Conservation (phyloP, 2,113 vertebrate genomes). For the Corydoras maculifer region DNA sequence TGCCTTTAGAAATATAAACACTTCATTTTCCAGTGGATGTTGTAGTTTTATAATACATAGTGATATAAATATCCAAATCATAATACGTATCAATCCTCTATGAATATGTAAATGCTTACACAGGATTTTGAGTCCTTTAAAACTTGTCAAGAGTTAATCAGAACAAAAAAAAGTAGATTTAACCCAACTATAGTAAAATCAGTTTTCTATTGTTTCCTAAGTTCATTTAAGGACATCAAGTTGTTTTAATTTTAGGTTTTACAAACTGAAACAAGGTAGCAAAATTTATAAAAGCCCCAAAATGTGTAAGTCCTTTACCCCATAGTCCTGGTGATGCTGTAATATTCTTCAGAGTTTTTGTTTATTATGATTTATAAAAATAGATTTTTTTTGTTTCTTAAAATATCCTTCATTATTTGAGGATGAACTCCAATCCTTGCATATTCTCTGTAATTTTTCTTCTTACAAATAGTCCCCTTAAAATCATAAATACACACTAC, state of each 20-base stretch:
- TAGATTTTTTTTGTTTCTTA: conserved; percentile 66
- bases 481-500: conserved; percentile 67
- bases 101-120: conserved; percentile 70
- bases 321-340: conserved; percentile 37
- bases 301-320: conserved; percentile 45
- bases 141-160: conserved; percentile 64
- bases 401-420: conserved; percentile 69
- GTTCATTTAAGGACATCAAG: conserved; percentile 51
- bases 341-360: not conserved
- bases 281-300: conserved; percentile 66
- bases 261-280: conserved; percentile 60
- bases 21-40: conserved; percentile 68
- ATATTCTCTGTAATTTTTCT: conserved; percentile 64
- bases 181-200: conserved; percentile 58
- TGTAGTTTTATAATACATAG: conserved; percentile 65
- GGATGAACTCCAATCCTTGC: conserved; percentile 50
- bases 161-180: conserved; percentile 49
- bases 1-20: conserved; percentile 74
- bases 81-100: conserved; percentile 76
- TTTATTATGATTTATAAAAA: conserved; percentile 63
- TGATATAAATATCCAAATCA: conserved; percentile 76
- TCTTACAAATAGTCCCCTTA: conserved; percentile 59
- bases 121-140: conserved; percentile 70
- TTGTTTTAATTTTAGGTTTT: conserved; percentile 45
- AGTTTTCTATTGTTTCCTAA: conserved; percentile 59